A percentile compares a stretch with the other conserved stretches of the same genome.
Conservation (phyloP, 2,113 vertebrate species). For the Mormyrus iriodes region DNA sequence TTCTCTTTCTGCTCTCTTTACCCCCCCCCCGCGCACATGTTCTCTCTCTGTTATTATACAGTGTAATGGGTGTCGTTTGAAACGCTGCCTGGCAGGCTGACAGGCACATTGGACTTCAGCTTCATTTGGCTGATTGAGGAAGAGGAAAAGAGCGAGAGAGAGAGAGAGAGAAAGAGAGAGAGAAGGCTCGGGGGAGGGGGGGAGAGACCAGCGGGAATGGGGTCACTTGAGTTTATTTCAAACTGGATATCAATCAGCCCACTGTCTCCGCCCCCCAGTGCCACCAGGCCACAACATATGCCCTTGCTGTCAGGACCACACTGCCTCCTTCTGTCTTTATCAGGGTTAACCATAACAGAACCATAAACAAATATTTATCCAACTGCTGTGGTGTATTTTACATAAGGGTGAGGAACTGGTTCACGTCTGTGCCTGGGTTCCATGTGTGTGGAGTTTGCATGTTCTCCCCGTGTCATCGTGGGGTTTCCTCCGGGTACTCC, state of each 20-base stretch:
- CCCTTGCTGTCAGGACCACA: background rate
- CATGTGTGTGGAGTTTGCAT: too few relatives aligned
- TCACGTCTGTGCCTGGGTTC: too few relatives aligned
- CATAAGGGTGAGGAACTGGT: background rate
- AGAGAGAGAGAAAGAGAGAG: conserved; percentile 24
- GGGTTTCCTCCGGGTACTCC: too few relatives aligned
- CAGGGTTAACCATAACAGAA: background rate
- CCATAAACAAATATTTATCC: background rate
- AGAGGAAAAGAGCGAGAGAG: conserved; percentile 25
- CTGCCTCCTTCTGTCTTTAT: background rate
- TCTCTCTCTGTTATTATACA: conserved; percentile 53
- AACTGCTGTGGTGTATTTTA: background rate
- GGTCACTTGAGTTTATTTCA: conserved; percentile 69
- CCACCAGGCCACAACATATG: conserved; percentile 11
- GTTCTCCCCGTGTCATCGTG: too few relatives aligned
- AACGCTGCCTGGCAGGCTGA: conserved; percentile 50
- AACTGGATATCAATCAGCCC: conserved; percentile 55
- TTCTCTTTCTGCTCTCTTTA: conserved; percentile 4
- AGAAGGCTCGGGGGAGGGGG: background rate
- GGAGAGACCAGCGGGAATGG: conserved; percentile 42
- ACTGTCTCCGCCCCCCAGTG: conserved; percentile 51
- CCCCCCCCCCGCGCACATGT: conserved; percentile 42
- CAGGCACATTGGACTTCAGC: conserved; percentile 59
- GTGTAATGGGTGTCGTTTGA: conserved; percentile 51
- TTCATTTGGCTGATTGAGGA: conserved; percentile 51